Percentiles rank a stretch among this genome's conserved stretches.
phyloP scores from a whole-genome alignment of 2,888 invertebrate genomes.

The Clostera curtula region DNA sequence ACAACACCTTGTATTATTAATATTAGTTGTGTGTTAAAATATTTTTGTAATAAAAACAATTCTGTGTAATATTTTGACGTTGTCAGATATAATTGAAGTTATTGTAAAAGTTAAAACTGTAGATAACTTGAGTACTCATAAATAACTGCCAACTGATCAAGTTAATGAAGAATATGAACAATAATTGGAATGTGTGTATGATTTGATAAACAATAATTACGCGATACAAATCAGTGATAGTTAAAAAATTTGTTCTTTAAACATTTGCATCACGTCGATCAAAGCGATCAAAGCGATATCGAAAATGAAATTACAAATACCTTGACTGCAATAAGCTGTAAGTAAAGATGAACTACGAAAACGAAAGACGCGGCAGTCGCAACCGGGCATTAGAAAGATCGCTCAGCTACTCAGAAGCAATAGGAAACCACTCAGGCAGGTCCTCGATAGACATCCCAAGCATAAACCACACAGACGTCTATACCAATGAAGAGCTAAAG shows the following conservation, averaged over 20 bases:
- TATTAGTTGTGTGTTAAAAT: conserved; percentile 1
- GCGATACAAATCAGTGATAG: too few species aligned
- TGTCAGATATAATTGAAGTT: background rate
- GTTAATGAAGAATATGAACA: too few species aligned
- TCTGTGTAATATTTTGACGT: background rate
- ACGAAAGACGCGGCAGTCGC: conserved; percentile 43
- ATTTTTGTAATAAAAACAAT: conserved; percentile 2
- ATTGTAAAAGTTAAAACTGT: too few species aligned
- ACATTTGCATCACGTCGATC: too few species aligned
- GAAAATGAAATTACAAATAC: too few species aligned
- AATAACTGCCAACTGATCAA: too few species aligned
- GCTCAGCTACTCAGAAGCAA: conserved; percentile 62
- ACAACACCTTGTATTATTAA: background rate
- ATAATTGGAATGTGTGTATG: too few species aligned
- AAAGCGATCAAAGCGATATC: too few species aligned
- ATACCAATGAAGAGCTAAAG: conserved; percentile 58
- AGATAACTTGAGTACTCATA: too few species aligned
- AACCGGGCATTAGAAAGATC: conserved; percentile 53
- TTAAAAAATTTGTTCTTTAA: too few species aligned
- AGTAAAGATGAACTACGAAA: conserved; percentile 26
- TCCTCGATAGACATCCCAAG: conserved; percentile 61
- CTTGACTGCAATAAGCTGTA: background rate
- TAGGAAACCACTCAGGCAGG: conserved; percentile 47
- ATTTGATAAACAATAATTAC: too few species aligned
- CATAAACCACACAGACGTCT: conserved; percentile 55